These are phyloP conservation scores for Dascyllus trimaculatus DNA, from an alignment of 2,113 vertebrate genomes.

Conservation along the genomic window DNA sequence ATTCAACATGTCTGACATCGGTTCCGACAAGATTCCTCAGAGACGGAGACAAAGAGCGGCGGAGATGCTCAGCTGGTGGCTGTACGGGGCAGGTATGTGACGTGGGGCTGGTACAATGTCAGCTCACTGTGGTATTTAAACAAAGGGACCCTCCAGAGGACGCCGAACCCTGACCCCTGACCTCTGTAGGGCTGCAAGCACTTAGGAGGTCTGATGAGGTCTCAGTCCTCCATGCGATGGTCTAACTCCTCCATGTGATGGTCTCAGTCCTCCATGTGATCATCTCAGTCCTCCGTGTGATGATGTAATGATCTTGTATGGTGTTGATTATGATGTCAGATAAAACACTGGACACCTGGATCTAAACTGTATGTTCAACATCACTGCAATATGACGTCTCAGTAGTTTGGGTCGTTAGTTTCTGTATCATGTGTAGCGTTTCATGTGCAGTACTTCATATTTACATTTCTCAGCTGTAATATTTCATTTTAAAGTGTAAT, in stretches of 20 bases:
- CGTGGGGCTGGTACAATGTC: slow-evolving; percentile 57
- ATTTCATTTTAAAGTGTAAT: too few species aligned
- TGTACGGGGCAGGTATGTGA: slow-evolving; percentile 52
- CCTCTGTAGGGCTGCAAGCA: slow-evolving; percentile 4
- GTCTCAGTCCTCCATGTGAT: too few species aligned
- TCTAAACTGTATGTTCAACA: too few species aligned
- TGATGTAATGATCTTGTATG: too few species aligned
- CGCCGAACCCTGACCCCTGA: slow-evolving; percentile 52
- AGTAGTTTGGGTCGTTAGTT: too few species aligned
- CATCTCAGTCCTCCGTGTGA: accelerated
- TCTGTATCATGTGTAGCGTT: too few species aligned
- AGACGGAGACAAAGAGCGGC: slow-evolving; percentile 23
- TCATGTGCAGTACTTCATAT: too few species aligned
- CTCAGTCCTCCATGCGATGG: accelerated
- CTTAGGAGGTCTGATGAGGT: slow-evolving; percentile 30
- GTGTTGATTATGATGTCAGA: too few species aligned
- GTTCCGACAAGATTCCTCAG: slow-evolving; percentile 22
- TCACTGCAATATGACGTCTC: too few species aligned
- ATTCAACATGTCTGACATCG: slow-evolving; percentile 64
- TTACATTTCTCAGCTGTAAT: too few species aligned
- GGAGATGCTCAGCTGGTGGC: slow-evolving; percentile 7
- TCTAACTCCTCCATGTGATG: accelerated
- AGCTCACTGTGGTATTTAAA: slow-evolving; percentile 63
- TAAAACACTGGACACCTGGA: too few species aligned
- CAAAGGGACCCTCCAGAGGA: slow-evolving; percentile 43